Evolutionary conservation across 2,113 vertebrate genomes (phyloP).

Genomic region (Perccottus glenii): DNA sequence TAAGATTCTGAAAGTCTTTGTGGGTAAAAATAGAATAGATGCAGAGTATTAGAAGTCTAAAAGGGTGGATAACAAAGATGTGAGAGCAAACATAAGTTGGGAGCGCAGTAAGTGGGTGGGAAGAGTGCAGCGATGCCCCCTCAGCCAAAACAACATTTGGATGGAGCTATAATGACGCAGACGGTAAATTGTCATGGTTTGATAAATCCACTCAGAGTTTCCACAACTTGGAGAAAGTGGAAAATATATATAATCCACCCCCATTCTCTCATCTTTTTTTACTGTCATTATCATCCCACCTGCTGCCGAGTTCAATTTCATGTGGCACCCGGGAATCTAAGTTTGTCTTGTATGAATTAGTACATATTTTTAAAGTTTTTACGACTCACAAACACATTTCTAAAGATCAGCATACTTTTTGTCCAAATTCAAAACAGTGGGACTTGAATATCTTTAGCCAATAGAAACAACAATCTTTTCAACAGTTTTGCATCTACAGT

Average conservation of each 20-base stretch:
- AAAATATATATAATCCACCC: constrained; percentile 10
- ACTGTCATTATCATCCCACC: not conserved
- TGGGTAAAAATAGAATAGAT: constrained; percentile 43
- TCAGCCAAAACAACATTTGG: constrained; percentile 32
- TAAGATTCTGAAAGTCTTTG: constrained; percentile 37
- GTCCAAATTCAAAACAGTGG: no score
- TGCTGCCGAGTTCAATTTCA: not conserved
- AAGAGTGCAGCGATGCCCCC: not conserved
- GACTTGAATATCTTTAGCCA: no score
- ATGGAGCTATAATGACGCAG: constrained; percentile 7
- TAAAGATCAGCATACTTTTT: no score
- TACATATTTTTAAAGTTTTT: no score
- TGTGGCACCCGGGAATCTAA: not conserved
- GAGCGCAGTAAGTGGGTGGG: not conserved
- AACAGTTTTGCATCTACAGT: no score
- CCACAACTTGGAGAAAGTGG: constrained; percentile 1
- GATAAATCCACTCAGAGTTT: constrained; percentile 33
- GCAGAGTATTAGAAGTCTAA: constrained; percentile 28
- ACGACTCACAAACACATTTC: no score
- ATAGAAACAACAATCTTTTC: no score
- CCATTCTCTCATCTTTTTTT: not conserved
- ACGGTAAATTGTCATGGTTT: constrained; percentile 18
- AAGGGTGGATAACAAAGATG: constrained; percentile 9
- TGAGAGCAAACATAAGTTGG: constrained; percentile 1
- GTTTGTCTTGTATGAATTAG: not conserved